Conservation (phyloP, 2,113 vertebrate species). For the Meles meles region DNA sequence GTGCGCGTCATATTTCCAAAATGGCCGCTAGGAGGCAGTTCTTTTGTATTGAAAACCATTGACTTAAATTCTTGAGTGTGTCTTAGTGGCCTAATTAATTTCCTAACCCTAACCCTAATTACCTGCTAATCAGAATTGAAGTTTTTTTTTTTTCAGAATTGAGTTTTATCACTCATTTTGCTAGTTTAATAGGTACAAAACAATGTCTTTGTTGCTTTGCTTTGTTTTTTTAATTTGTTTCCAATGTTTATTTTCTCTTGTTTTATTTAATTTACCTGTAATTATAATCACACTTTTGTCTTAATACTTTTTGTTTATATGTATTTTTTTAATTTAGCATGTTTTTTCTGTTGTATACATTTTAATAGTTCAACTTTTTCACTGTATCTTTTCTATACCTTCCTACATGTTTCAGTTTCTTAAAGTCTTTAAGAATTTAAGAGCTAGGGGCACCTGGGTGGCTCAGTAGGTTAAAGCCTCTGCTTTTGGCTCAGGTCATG, state of each 20-base stretch:
- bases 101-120: too few relatives aligned
- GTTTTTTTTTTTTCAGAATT: not conserved
- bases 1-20: not conserved
- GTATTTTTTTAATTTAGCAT: not conserved
- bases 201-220: not conserved
- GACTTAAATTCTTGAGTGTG: not conserved
- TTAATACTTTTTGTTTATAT: conserved; percentile 14
- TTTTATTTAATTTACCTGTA: not conserved
- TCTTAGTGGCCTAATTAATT: not conserved
- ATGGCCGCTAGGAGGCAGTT: not conserved
- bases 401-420: not conserved
- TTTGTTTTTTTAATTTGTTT: conserved; percentile 10
- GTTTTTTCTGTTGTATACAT: not conserved
- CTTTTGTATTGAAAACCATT: not conserved
- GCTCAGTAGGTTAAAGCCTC: too few relatives aligned
- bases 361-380: conserved; percentile 1
- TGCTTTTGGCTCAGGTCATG: too few relatives aligned
- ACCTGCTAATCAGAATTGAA: not conserved
- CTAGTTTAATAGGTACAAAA: not conserved
- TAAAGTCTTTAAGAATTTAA: not conserved
- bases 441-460: too few relatives aligned
- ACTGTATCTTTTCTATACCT: not conserved
- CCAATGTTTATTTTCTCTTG: not conserved
- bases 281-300: not conserved
- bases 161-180: conserved; percentile 31